These are phyloP conservation scores for Melitaea cinxia DNA, from an alignment of 1,140 invertebrate genomes.

Conservation along the genomic window DNA sequence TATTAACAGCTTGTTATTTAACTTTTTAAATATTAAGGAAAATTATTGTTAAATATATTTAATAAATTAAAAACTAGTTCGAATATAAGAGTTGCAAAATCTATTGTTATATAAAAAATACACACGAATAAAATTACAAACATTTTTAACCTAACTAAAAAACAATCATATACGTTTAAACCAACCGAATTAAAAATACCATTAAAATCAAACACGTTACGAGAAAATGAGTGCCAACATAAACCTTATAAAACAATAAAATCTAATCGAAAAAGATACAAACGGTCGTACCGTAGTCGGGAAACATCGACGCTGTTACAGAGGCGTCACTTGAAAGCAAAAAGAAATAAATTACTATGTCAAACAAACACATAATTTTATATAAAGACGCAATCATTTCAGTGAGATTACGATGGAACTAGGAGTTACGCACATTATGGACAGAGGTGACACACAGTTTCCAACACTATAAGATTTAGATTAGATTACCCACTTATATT, in stretches of 20 bases:
- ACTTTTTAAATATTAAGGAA: no score
- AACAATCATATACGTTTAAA: neutral
- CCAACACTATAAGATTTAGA: neutral
- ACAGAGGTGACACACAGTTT: slow-evolving; percentile 40
- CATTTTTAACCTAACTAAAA: neutral
- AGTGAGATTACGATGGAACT: slow-evolving; percentile 57
- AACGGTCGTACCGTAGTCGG: slow-evolving; percentile 22
- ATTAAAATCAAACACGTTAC: slow-evolving; percentile 14
- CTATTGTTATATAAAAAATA: no score
- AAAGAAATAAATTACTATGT: slow-evolving; percentile 50
- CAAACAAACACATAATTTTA: slow-evolving; percentile 70
- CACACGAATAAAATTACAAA: neutral
- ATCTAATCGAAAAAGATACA: slow-evolving; percentile 33
- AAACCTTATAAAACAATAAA: slow-evolving; percentile 28
- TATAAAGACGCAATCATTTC: slow-evolving; percentile 71
- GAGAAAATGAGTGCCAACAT: slow-evolving; percentile 27
- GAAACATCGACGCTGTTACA: slow-evolving; percentile 18
- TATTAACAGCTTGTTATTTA: no score
- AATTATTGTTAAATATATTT: no score
- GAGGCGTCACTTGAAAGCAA: slow-evolving; percentile 28
- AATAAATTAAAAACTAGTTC: no score
- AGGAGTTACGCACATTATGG: slow-evolving; percentile 63
- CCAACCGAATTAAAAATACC: neutral
- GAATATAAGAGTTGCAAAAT: no score
- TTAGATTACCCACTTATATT: no score